Base-by-base conservation (phyloP, 2,797 vertebrate genomes). In the Euthynnus affinis region DNA sequence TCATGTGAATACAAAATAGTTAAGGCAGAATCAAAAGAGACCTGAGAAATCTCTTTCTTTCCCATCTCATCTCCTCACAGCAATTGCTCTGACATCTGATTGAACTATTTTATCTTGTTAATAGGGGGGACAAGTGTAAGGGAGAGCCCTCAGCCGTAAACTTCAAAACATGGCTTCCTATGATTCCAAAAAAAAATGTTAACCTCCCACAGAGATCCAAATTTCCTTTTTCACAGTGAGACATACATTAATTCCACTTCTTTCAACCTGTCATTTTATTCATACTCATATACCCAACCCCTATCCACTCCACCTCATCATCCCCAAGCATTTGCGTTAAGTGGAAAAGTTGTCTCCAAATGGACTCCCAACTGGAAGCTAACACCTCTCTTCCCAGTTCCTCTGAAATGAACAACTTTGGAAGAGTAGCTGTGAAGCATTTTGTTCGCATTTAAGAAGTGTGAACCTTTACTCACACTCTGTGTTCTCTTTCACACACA, bases 1-100 rank as follows among this genome's bases (percentile, higher is more conserved):
- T 92, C 84, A 73, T 89, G 87, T 89, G 90, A 94, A 92, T 92
- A 90, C 89, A 92, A 90, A 93, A 85, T 76, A 87, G 86, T 87
- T 78, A 77, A 84, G 77, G 67, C 73, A 76, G 79, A 90, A 85
- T 86, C 70, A 83, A 88, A 87, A 79, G 74, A 88, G 61, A 84
- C 51, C 78, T 79, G 71, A 76, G 72, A 80, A 83, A 84, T 84
- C 48, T 67, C 59, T 61, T 57, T 78, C 62, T 60, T 78, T 63
- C 44, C 42, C 44, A 23, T 77, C 70, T 64, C 55, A 42, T 80
- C 81, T 87, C 71, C 81, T 87, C 9, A 2, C n/a, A 5, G 76
- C 59, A 9, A 74, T 88, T 88, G 80, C 86, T 87, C 73, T 86
- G 86, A 88, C 85, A 86, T 80, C 78, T 82, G 75, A 81, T 81